Evolutionary conservation across 2,797 vertebrate species (phyloP), one percentile per base, ranked within the genome.

Genomic region (Hyperoplus immaculatus): DNA sequence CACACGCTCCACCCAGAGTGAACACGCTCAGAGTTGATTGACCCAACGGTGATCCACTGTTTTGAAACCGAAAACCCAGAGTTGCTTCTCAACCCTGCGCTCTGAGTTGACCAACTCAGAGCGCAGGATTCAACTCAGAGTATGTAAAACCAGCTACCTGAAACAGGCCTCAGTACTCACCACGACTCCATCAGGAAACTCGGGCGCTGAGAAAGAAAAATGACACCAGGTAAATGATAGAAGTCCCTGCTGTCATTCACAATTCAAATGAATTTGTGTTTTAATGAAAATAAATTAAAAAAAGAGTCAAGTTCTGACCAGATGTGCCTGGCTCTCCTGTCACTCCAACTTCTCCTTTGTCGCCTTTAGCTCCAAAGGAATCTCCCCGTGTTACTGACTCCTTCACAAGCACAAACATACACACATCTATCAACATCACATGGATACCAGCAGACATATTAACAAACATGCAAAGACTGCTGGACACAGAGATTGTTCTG

Each of bases 291-390:
- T 61, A n/a, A n/a, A 16, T 50, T 16, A n/a, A 7, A 50, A 13
- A 50, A 13, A 16, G 14, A 16, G 14, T 56, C 12, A 56, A 53
- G 56, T 2, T 57, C 81, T 84, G 93, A 97, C 97, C 96, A 92
- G 95, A 91, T 81, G 94, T 90, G 56, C 96, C 97, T 36, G 96
- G 94, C 73, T 96, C 95, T 85, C 97, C 97, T 38, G 96, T 94
- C 77, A 86, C 42, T 36, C 97, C 97, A 63, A 87, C 83, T 11
- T 97, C 96, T 81, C 97, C 97, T 86, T 97, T 97, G 60, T 97
- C 96, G 85, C 97, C 97, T 96, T 98, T 97, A n/a, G 88, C 55
- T 55, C 90, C 78, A 0, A 18, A 6, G 36, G 43, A 77, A 12
- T 75, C 68, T 87, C 86, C 91, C 81, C 90, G 90, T 47, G 82